phyloP scores from a whole-genome alignment of 1,140 invertebrate genomes.

The Cherax quadricarinatus region DNA sequence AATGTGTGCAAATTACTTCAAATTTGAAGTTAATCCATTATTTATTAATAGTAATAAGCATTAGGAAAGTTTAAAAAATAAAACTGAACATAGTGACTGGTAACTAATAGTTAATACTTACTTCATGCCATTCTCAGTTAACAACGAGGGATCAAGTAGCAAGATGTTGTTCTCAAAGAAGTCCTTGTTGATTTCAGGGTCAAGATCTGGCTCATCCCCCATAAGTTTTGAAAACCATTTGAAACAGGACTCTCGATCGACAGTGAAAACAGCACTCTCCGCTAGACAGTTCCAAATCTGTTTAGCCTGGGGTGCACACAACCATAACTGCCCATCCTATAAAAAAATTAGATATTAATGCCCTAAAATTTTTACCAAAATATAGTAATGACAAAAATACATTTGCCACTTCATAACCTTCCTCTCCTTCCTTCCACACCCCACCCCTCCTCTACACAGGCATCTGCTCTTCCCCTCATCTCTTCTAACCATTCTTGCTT shows the following conservation, averaged over 20 bases:
- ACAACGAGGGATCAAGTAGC: constrained; percentile 91
- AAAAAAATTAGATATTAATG: constrained; percentile 75
- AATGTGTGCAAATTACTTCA: no score
- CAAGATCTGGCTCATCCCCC: constrained; percentile 97
- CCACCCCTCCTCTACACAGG: no score
- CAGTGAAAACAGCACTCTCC: constrained; percentile 92
- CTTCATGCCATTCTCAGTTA: constrained; percentile 97
- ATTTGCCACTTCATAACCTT: no score
- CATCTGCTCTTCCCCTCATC: no score
- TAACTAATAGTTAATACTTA: constrained; percentile 76
- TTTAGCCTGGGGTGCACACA: constrained; percentile 96
- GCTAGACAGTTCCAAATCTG: constrained; percentile 98
- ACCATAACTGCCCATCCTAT: constrained; percentile 94
- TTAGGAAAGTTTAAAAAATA: no score
- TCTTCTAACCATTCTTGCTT: no score
- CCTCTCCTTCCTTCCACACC: no score
- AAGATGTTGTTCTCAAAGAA: constrained; percentile 98
- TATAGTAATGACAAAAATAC: no score
- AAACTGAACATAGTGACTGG: no score
- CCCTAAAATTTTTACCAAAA: constrained; percentile 41
- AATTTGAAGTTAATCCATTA: no score
- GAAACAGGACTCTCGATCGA: constrained; percentile 97
- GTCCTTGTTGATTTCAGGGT: constrained; percentile 96
- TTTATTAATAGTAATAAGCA: no score
- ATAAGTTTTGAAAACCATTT: constrained; percentile 99